Evolutionary conservation across 2,797 vertebrate genomes (phyloP).

Genomic region (Peromyscus nudipes): DNA sequence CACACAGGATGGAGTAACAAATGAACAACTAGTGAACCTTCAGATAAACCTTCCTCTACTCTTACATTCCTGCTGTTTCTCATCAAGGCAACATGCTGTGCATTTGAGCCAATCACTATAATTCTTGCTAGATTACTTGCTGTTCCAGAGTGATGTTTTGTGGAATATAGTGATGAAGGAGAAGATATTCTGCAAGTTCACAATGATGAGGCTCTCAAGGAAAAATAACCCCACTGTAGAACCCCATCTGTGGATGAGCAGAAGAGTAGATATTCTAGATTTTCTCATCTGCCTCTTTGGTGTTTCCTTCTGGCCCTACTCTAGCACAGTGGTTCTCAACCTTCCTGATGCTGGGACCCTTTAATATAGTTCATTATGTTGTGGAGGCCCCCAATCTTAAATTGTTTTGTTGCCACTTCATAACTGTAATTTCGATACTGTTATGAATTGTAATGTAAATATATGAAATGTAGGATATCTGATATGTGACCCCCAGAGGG

Average conservation of each 20-base stretch:
- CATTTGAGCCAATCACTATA: background rate
- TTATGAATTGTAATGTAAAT: background rate
- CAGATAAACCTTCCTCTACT: background rate
- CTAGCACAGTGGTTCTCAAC: background rate
- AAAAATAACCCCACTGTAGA: background rate
- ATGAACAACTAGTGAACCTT: background rate
- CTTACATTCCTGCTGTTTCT: slow-evolving; percentile 3
- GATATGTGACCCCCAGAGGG: background rate
- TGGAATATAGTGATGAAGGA: background rate
- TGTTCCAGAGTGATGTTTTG: background rate
- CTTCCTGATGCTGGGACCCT: background rate
- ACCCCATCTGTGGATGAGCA: background rate
- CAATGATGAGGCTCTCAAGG: background rate
- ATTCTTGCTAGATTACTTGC: background rate
- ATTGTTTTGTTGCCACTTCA: background rate
- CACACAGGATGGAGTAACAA: background rate
- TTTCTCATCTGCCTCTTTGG: background rate
- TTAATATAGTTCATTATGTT: background rate
- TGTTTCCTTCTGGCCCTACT: background rate
- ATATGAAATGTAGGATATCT: background rate
- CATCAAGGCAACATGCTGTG: background rate
- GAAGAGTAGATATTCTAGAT: background rate
- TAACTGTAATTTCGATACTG: background rate
- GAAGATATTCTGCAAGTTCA: background rate
- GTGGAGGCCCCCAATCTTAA: background rate